Conservation (phyloP, 2,113 vertebrate species). For the Scytalopus superciliaris region DNA sequence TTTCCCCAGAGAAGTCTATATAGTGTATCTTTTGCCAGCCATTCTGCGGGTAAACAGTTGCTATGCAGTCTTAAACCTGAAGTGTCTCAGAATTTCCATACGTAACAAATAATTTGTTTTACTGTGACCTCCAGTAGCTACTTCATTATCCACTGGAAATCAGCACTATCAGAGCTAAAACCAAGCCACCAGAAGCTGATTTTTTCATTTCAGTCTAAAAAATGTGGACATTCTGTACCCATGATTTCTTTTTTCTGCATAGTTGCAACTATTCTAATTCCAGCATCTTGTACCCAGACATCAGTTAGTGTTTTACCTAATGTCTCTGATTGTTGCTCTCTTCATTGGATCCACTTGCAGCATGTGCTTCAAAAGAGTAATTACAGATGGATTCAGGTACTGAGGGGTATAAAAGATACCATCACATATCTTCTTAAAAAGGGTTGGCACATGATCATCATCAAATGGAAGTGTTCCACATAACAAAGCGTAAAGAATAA, state of each 20-base stretch:
- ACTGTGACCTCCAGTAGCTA: not conserved
- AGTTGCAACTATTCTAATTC: not conserved
- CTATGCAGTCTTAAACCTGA: not conserved
- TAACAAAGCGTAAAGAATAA: slow-evolving; percentile 95
- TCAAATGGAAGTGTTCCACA: slow-evolving; percentile 97
- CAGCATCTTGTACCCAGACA: not conserved
- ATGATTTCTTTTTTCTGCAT: not conserved
- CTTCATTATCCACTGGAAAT: not conserved
- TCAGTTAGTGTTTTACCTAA: slow-evolving; percentile 78
- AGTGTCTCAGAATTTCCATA: not conserved
- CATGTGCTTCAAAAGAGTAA: slow-evolving; percentile 95
- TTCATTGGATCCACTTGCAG: slow-evolving; percentile 99
- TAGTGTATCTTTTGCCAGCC: not conserved
- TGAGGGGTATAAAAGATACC: slow-evolving; percentile 98
- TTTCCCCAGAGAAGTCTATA: not conserved
- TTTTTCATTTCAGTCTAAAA: not conserved
- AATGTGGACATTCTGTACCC: not conserved
- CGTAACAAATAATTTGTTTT: not conserved
- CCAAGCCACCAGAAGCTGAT: not conserved
- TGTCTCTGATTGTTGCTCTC: slow-evolving; percentile 96
- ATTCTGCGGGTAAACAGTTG: not conserved
- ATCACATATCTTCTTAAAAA: slow-evolving; percentile 99
- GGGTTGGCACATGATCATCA: slow-evolving; percentile 97
- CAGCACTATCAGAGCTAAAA: not conserved
- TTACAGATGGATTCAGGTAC: slow-evolving; percentile 91